Percentiles rank a stretch among this genome's conserved stretches.
Conservation (phyloP, 2,888 invertebrate genomes). For the Oxyteleia sp. region DNA sequence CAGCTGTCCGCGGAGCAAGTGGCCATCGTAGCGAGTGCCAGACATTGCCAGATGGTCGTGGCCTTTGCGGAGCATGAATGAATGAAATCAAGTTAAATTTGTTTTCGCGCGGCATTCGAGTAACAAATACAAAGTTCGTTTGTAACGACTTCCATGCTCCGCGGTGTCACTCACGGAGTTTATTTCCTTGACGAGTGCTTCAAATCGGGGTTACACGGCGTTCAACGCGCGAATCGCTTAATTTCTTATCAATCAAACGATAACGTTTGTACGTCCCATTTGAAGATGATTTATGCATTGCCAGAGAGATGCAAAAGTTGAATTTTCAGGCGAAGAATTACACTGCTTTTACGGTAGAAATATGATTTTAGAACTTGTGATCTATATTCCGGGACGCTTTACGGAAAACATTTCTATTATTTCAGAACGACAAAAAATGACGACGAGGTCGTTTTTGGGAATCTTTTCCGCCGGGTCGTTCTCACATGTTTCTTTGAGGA, state of each 20-base stretch:
- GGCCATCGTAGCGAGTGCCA: constrained; percentile 64
- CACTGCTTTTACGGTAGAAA: constrained; percentile 29
- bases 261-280: background rate
- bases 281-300: constrained; percentile 32
- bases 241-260: constrained; percentile 33
- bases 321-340: constrained; percentile 7
- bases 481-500: constrained; percentile 55
- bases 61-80: constrained; percentile 57
- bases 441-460: constrained; percentile 46
- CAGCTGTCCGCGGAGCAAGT: constrained; percentile 71
- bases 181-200: constrained; percentile 4
- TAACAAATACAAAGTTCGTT: constrained; percentile 55
- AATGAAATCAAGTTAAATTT: constrained; percentile 73
- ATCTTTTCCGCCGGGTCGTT: constrained; percentile 53
- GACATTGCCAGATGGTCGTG: constrained; percentile 56
- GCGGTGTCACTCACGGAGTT: background rate
- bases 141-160: constrained; percentile 48
- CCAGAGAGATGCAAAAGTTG: constrained; percentile 4
- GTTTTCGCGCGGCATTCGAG: constrained; percentile 58
- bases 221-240: background rate
- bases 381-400: constrained; percentile 40
- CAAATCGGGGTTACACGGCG: constrained; percentile 17
- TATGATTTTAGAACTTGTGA: constrained; percentile 49
- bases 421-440: constrained; percentile 54
- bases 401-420: constrained; percentile 64